phyloP scores from a whole-genome alignment of 2,113 vertebrate genomes.

The Gallinago jamesoni region DNA sequence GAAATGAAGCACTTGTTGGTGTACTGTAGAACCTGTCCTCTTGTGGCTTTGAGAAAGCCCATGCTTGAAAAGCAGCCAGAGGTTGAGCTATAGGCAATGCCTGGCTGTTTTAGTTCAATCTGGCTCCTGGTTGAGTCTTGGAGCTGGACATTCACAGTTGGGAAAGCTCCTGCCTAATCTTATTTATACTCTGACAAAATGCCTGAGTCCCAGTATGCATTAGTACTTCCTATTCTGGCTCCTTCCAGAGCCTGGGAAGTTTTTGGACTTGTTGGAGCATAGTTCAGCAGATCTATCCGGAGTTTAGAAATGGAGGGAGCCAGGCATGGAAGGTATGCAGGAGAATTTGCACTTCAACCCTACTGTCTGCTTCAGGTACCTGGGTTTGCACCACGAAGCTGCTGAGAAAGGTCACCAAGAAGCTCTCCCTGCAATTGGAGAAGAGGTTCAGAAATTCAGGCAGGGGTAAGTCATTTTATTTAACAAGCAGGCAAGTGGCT shows the following conservation, averaged over 20 bases:
- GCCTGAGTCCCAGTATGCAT: background rate
- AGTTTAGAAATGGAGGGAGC: background rate
- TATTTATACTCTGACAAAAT: background rate
- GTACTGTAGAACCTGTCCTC: background rate
- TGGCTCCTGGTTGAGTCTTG: background rate
- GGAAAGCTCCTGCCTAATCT: background rate
- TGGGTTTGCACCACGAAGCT: background rate
- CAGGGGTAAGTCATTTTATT: background rate
- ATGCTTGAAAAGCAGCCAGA: conserved; percentile 2
- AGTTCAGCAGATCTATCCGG: background rate
- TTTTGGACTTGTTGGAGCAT: background rate
- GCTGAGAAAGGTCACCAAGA: background rate
- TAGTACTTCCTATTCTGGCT: background rate
- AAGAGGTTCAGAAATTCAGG: background rate
- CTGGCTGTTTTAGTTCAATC: background rate
- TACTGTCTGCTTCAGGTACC: background rate
- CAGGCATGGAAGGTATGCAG: background rate
- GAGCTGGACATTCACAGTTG: background rate
- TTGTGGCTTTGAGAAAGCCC: background rate
- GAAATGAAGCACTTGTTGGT: conserved; percentile 1
- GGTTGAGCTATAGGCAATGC: background rate
- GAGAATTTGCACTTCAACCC: background rate
- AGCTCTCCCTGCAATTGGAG: background rate
- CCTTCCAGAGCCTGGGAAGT: background rate
- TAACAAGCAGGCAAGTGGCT: background rate